Conservation (phyloP, 2,888 invertebrate genomes). For the Drosophila longiperda region DNA sequence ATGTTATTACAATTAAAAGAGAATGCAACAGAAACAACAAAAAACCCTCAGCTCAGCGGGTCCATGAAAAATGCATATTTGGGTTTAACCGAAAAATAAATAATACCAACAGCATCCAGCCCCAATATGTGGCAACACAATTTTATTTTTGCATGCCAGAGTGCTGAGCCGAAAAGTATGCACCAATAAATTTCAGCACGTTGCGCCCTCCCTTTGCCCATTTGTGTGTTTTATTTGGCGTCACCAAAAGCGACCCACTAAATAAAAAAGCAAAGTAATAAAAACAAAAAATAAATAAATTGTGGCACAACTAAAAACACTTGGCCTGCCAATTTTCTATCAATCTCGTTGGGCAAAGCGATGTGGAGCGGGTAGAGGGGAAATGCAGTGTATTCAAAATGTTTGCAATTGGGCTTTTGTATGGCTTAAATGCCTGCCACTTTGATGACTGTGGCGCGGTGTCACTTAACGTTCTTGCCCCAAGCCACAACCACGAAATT, state of each 20-base stretch:
- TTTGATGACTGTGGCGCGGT: conserved; percentile 34
- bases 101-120: conserved; percentile 47
- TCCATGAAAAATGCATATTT: conserved; percentile 79
- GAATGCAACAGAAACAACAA: conserved; percentile 25
- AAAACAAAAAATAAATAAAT: conserved; percentile 48
- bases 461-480: conserved; percentile 8
- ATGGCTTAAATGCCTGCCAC: conserved; percentile 43
- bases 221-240: conserved; percentile 42
- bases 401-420: conserved; percentile 65
- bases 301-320: conserved; percentile 68
- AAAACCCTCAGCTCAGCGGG: conserved; percentile 17
- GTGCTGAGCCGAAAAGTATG: conserved; percentile 79
- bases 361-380: neutral
- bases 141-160: conserved; percentile 47
- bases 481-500: conserved; percentile 27
- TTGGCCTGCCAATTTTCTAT: conserved; percentile 76
- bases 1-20: conserved; percentile 79
- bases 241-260: conserved; percentile 6
- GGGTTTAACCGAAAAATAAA: conserved; percentile 76
- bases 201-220: conserved; percentile 41
- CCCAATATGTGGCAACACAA: conserved; percentile 54
- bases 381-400: conserved; percentile 29
- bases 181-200: conserved; percentile 74
- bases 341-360: conserved; percentile 48
- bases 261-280: neutral